These are phyloP conservation scores for Peromyscus aztecus DNA, from an alignment of 2,797 vertebrate genomes.

Conservation along the genomic window DNA sequence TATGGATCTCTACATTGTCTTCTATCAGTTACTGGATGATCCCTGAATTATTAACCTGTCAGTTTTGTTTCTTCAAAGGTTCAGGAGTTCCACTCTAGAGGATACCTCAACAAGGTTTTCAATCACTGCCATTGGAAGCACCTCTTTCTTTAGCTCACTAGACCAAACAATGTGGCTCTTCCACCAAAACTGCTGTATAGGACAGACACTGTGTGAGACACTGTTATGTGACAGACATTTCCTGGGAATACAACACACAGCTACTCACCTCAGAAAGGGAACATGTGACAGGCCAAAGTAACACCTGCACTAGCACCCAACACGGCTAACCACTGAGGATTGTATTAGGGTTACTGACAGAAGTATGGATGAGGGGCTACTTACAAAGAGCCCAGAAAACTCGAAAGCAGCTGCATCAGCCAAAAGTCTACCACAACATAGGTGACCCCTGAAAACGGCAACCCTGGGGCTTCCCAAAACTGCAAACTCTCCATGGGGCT, in stretches of 20 bases:
- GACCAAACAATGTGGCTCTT: background rate
- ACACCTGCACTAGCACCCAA: background rate
- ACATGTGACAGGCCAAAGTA: background rate
- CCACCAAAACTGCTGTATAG: background rate
- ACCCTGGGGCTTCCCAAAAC: too few species aligned
- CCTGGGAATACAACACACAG: background rate
- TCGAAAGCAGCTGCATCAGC: background rate
- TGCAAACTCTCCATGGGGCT: background rate
- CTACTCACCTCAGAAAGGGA: background rate
- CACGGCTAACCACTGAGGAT: background rate
- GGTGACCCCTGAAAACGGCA: background rate
- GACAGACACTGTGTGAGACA: background rate
- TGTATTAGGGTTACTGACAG: too few species aligned
- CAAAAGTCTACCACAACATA: background rate
- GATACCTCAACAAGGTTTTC: background rate
- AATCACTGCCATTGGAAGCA: background rate
- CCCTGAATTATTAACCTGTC: background rate
- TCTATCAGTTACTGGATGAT: too few species aligned
- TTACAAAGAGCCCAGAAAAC: background rate
- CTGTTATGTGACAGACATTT: background rate
- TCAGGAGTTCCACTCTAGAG: background rate
- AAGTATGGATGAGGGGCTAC: background rate
- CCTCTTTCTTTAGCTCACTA: background rate
- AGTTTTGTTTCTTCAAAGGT: background rate
- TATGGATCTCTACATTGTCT: too few species aligned